These are phyloP conservation scores for Drosophila micromelanica DNA, from an alignment of 1,140 invertebrate species.

Conservation along the genomic window DNA sequence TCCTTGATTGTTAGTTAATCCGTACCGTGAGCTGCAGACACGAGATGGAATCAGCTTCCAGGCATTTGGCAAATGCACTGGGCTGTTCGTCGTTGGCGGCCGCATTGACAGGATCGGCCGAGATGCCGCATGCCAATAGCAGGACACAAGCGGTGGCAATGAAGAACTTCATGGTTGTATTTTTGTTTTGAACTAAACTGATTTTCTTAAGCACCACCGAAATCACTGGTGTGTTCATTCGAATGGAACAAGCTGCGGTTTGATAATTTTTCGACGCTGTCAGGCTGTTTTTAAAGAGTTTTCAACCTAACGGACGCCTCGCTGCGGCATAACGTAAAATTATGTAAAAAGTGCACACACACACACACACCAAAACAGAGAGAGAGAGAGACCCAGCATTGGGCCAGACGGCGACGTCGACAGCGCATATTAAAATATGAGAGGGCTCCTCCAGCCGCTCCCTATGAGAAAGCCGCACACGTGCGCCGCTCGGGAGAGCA, in stretches of 20 bases:
- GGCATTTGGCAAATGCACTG: slow-evolving; percentile 85
- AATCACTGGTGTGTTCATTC: slow-evolving; percentile 84
- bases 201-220: slow-evolving; percentile 79
- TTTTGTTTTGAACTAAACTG: slow-evolving; percentile 63
- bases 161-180: slow-evolving; percentile 75
- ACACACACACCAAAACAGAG: slow-evolving; percentile 40
- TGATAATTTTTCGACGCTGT: slow-evolving; percentile 84
- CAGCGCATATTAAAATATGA: slow-evolving; percentile 45
- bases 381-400: slow-evolving; percentile 6
- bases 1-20: slow-evolving; percentile 73
- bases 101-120: slow-evolving; percentile 75
- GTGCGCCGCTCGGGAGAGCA: slow-evolving; percentile 29
- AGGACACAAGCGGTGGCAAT: slow-evolving; percentile 79
- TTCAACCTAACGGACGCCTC: slow-evolving; percentile 77
- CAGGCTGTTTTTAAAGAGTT: slow-evolving; percentile 85
- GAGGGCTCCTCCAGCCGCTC: slow-evolving; percentile 45
- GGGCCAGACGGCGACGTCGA: slow-evolving; percentile 32
- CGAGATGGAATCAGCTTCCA: slow-evolving; percentile 88
- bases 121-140: slow-evolving; percentile 77
- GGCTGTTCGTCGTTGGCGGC: slow-evolving; percentile 65
- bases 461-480: slow-evolving; percentile 33
- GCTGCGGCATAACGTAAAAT: slow-evolving; percentile 77
- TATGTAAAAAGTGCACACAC: slow-evolving; percentile 78
- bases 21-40: slow-evolving; percentile 87
- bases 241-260: slow-evolving; percentile 85